Evolutionary conservation across 2,113 vertebrate genomes (phyloP), one percentile per base, ranked within the genome.

Genomic region (Prionailurus viverrinus): DNA sequence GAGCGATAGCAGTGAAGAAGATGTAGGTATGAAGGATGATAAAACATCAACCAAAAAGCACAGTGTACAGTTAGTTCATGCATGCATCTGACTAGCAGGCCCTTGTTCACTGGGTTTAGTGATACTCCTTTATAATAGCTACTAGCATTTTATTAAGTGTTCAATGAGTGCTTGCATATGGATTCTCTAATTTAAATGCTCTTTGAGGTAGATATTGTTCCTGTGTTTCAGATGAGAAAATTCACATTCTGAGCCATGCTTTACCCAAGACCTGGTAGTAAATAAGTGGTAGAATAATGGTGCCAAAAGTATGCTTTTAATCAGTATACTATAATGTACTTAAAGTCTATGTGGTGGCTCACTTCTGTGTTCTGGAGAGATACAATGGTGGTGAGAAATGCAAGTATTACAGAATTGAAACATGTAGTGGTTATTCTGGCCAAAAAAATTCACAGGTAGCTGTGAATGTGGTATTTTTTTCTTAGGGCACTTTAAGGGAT

Each of bases 391-490:
- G 19, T 93, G n/a, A 96, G 80, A 92, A 94, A 66, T 92, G 55
- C 23, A 92, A 29, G 13, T 89, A 89, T 23, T 45, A 48, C 11
- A 80, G 39, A 91, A 83, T 53, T 95, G 39, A 92, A 82, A 92
- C 89, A 41, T 0, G 45, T 0, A 53, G 3, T 79, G 63, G 53
- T 89, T 87, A 90, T 23, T 94, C 74, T 92, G 63, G 19, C 66
- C 48, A 25, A 39, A 61, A 73, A 95, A 74, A 89, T 45, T 71
- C 7, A 14, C 73, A 91, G n/a, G 29, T 79, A 76, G 45, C 51
- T 94, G 63, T 97, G 85, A 94, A 76, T 94, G 63, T 88, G 33
- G 55, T 61, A 33, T 68, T 73, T 96, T 87, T 94, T 85, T 33
- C 48, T 82, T 93, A 88, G 45, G 18, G 23, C 5, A 66, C 19